These are phyloP conservation scores for Drosophila colorata DNA, from an alignment of 2,888 invertebrate species.

Conservation along the genomic window DNA sequence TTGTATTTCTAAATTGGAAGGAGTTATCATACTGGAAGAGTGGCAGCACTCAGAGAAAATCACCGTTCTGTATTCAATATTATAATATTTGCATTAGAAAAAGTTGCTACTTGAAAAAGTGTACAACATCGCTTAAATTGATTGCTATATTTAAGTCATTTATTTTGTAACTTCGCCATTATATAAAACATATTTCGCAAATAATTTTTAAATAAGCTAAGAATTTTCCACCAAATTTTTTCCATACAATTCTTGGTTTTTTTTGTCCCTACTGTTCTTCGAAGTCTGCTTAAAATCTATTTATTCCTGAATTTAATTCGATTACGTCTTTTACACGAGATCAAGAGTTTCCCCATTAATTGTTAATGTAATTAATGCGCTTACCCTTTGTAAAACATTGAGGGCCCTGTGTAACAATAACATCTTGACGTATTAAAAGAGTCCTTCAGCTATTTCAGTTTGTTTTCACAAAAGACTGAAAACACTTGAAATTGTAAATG, in stretches of 20 bases:
- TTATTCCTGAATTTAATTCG: conserved; percentile 2
- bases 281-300: neutral
- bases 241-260: too few relatives aligned
- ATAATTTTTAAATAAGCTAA: too few relatives aligned
- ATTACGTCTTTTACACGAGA: neutral
- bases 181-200: too few relatives aligned
- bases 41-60: too few relatives aligned
- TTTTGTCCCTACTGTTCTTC: neutral
- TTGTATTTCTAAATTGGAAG: neutral
- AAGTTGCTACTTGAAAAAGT: too few relatives aligned
- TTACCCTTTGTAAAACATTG: conserved; percentile 13
- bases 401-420: conserved; percentile 7
- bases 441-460: conserved; percentile 5
- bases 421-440: conserved; percentile 11
- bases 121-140: too few relatives aligned
- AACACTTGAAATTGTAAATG: conserved; percentile 2
- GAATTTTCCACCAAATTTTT: too few relatives aligned
- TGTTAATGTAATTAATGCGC: conserved; percentile 20
- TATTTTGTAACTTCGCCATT: too few relatives aligned
- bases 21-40: neutral
- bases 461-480: conserved; percentile 1
- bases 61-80: too few relatives aligned
- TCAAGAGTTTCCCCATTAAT: conserved; percentile 11
- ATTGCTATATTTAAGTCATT: too few relatives aligned
- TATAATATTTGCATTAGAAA: too few relatives aligned